Evolutionary conservation across 2,113 vertebrate genomes (phyloP), one percentile per base, ranked within the genome.

Genomic region (Channa argus): DNA sequence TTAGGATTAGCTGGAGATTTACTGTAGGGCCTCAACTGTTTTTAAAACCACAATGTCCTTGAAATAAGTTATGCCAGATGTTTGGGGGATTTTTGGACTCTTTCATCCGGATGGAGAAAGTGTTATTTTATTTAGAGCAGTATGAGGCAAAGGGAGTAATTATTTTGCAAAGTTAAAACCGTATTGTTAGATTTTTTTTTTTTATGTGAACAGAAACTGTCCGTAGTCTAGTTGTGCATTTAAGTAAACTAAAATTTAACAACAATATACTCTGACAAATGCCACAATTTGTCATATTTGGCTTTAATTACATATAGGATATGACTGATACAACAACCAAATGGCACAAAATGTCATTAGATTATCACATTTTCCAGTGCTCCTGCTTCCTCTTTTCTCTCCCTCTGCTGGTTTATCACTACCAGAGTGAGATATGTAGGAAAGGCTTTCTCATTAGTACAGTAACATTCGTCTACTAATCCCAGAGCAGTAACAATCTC

Each of bases 381-480:
- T 75, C 59, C 46, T 45, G 46, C 69, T 69, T 54, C 54, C 54
- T 39, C 43, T 41, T 74, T 50, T 70, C 39, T 65, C 63, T 51
- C 9, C 41, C 61, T 53, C 69, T 72, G 46, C 73, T 12, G 44
- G 50, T 66, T 85, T 71, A 62, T 72, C 71, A 9, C 65, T 62
- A 64, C 63, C 78, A 50, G 73, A 53, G 53, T 77, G 10, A 43
- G 14, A 43, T 14, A 51, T 45, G 70, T 24, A 36, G 58, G 60
- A 46, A 43, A 70, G 50, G 61, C 33, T 68, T 81, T 85, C 64
- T 84, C 86, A 75, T 82, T 84, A 84, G 75, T 55, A 65, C 54
- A 70, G 64, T 50, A 70, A 74, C 59, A 80, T 79, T 79, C 50
- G 81, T 89, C 86, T 83, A 81, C 67, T 88, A 81, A 86, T 83